Evolutionary conservation across 1,140 invertebrate genomes (phyloP).

Genomic region (Pachypeltis micranthus): DNA sequence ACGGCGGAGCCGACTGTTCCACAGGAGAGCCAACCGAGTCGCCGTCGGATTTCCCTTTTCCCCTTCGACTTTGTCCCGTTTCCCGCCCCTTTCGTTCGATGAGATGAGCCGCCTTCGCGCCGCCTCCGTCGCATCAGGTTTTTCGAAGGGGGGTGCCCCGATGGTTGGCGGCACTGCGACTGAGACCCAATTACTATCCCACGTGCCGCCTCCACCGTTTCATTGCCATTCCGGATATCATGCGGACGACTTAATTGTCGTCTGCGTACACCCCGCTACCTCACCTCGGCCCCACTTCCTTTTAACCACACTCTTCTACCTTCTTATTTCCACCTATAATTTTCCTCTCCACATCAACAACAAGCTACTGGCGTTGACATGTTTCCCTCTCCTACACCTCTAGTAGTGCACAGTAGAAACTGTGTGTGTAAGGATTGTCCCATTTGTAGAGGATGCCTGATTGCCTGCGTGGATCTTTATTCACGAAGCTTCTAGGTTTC

Average conservation of each 20-base stretch:
- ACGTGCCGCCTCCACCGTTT: constrained; percentile 6
- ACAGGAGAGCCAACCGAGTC: background rate
- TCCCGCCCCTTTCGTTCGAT: background rate
- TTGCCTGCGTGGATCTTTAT: too few species aligned
- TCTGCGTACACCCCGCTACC: background rate
- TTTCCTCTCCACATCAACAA: too few species aligned
- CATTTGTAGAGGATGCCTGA: too few species aligned
- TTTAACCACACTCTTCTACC: too few species aligned
- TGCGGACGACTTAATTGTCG: background rate
- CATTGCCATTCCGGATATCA: background rate
- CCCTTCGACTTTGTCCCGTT: background rate
- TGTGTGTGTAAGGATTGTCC: too few species aligned
- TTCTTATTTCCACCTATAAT: too few species aligned
- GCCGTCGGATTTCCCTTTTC: background rate
- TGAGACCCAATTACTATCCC: constrained; percentile 7
- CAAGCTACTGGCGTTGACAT: too few species aligned
- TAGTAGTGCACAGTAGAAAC: too few species aligned
- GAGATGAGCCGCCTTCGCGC: too few species aligned
- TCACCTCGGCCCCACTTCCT: too few species aligned
- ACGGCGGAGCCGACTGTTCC: background rate
- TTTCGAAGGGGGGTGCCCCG: background rate
- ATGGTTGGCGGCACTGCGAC: background rate
- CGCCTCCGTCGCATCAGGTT: background rate
- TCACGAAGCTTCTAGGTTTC: too few species aligned
- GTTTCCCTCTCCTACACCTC: too few species aligned